Percentiles rank a stretch among this genome's conserved stretches.
phyloP scores from a whole-genome alignment of 2,888 invertebrate species.

The Ophion costatus region DNA sequence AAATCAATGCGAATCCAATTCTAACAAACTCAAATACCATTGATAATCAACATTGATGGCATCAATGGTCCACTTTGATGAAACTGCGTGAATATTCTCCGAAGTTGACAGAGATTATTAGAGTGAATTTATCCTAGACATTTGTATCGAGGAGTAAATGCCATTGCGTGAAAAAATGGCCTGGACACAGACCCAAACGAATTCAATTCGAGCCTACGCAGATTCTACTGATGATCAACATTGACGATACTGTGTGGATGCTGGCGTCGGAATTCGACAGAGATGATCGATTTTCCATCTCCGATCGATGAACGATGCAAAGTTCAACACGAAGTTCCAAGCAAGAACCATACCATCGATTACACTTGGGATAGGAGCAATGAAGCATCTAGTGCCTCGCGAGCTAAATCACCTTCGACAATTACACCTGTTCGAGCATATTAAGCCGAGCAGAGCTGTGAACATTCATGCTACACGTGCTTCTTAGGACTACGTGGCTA shows the following conservation, averaged over 20 bases:
- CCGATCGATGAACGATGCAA: background rate
- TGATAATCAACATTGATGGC: too few relatives aligned
- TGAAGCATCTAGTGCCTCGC: constrained; percentile 21
- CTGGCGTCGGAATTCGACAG: background rate
- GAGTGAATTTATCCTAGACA: too few relatives aligned
- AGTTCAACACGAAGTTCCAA: constrained; percentile 10
- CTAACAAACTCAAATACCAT: too few relatives aligned
- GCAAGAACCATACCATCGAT: background rate
- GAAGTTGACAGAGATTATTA: too few relatives aligned
- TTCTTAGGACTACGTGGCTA: background rate
- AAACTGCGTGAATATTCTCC: too few relatives aligned
- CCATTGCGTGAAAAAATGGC: too few relatives aligned
- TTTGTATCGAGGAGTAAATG: too few relatives aligned
- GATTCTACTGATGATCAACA: background rate
- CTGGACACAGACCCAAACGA: too few relatives aligned
- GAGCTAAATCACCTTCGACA: constrained; percentile 32
- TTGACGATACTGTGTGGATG: background rate
- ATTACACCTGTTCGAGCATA: constrained; percentile 20
- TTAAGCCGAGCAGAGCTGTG: background rate
- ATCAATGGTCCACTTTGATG: too few relatives aligned
- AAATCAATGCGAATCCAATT: too few relatives aligned
- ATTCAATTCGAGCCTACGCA: too few relatives aligned
- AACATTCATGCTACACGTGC: background rate
- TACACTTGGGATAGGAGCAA: constrained; percentile 5
- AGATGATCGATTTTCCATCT: background rate